Base-by-base conservation (phyloP, 2,113 vertebrate species). In the Pangasianodon hypophthalmus region DNA sequence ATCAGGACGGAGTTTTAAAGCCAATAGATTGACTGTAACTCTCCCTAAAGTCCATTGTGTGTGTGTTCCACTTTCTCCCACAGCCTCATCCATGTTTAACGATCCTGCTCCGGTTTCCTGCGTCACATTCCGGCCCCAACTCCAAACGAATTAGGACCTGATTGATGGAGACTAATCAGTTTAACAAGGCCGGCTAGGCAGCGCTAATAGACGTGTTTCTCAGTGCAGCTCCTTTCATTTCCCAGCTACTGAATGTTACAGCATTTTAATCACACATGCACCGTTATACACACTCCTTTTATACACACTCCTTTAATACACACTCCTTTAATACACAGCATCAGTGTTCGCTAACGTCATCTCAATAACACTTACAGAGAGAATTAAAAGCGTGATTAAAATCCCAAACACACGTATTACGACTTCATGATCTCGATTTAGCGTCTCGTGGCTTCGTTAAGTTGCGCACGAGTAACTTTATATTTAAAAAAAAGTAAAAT, bases 31-130 rank as follows among this genome's bases (percentile, higher is more conserved):
- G 54, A 85, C 50, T 52, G 44, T 14, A 60, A 64, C 87, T 92
- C 88, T 87, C 79, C 82, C 90, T 89, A 80, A 92, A 88, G 92
- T 86, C 87, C 77, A 92, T 71, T 41, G 80, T 88, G 75, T 41
- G 48, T 32, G 62, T 82, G 64, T 73, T 90, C 58, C 91, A 93
- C 93, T 94, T 94, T 94, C 93, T 90, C 93, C 93, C 93, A 81
- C 90, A 92, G 90, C 91, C 46, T 95, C 95, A 95, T 96, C 91
- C 94, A 96, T 96, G 93, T 95, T 96, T 96, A 94, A 96, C 92
- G 90, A 94, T 46, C 75, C 79, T 86, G 93, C 91, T 96, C 95
- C 87, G 91, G 95, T 96, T 95, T 94, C 96, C 87, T 52, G n/a
- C 64, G 62, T 77, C 48, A 85, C 77, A 88, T 89, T 89, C 83